Evolutionary conservation across 2,888 invertebrate genomes (phyloP).

Genomic region (Sarcophaga subvicina): DNA sequence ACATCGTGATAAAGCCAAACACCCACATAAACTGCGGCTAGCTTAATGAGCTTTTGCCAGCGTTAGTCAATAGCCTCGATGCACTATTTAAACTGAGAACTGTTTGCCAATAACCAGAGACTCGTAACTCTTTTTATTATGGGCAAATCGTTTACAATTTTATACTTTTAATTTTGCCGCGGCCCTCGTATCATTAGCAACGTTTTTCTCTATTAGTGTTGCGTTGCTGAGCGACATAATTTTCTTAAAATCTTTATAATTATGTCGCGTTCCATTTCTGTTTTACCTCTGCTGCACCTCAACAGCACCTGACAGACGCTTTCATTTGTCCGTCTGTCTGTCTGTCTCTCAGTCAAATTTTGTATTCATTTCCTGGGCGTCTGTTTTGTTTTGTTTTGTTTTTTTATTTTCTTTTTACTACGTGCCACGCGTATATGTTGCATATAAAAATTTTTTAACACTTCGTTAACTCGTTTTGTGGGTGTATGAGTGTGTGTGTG

Average conservation of each 20-base stretch:
- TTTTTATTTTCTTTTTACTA: conserved; percentile 7
- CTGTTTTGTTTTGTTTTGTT: not conserved
- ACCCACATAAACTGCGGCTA: no score
- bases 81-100: no score
- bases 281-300: not conserved
- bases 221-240: conserved; percentile 55
- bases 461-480: conserved; percentile 48
- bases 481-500: not conserved
- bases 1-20: no score
- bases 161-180: not conserved
- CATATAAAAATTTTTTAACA: conserved; percentile 51
- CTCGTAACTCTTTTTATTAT: no score
- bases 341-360: not conserved
- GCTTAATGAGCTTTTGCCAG: no score
- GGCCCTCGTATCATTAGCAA: not conserved
- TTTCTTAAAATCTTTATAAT: conserved; percentile 59
- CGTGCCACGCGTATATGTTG: conserved; percentile 30
- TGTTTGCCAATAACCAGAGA: no score
- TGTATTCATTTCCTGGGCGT: conserved; percentile 1
- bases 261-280: conserved; percentile 34
- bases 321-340: conserved; percentile 10
- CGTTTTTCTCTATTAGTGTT: conserved; percentile 24
- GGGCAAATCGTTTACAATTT: not conserved
- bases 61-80: no score
- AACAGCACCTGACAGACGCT: conserved; percentile 6